These are phyloP conservation scores for Andrena bucephala DNA, from an alignment of 2,888 invertebrate genomes.

Conservation along the genomic window DNA sequence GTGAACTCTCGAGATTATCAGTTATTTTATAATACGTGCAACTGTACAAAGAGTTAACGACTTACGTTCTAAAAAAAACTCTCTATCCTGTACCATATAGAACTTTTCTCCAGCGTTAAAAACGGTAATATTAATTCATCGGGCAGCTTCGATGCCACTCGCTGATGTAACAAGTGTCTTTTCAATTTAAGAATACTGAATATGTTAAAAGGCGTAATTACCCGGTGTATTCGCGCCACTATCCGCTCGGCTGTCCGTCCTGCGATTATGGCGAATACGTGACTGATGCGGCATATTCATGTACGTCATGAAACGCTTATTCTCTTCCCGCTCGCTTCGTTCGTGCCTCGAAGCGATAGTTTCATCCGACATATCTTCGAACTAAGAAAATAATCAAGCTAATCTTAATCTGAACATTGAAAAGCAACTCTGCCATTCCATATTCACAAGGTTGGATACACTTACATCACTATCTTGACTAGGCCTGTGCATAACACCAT, in stretches of 20 bases:
- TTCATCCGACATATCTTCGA: constrained; percentile 93
- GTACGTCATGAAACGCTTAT: constrained; percentile 90
- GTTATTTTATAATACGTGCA: neutral
- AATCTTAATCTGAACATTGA: constrained; percentile 1
- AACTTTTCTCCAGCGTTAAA: too few relatives aligned
- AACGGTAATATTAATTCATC: too few relatives aligned
- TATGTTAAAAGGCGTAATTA: constrained; percentile 62
- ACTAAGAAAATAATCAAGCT: constrained; percentile 79
- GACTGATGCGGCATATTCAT: constrained; percentile 85
- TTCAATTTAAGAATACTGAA: neutral
- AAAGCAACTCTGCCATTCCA: neutral
- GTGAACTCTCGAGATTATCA: constrained; percentile 1
- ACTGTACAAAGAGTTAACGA: neutral
- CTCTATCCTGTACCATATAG: too few relatives aligned
- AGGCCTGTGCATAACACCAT: constrained; percentile 86
- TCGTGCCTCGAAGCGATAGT: constrained; percentile 90
- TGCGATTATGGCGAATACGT: constrained; percentile 88
- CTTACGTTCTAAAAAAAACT: neutral
- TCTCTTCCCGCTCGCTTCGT: constrained; percentile 92
- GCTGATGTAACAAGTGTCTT: neutral
- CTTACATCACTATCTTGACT: constrained; percentile 87
- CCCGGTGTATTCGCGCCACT: constrained; percentile 91
- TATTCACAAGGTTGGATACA: constrained; percentile 52
- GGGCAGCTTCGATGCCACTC: too few relatives aligned
- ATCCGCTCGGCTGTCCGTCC: constrained; percentile 89